These are phyloP conservation scores for Aphis gossypii DNA, from an alignment of 1,140 invertebrate species.

Conservation along the genomic window DNA sequence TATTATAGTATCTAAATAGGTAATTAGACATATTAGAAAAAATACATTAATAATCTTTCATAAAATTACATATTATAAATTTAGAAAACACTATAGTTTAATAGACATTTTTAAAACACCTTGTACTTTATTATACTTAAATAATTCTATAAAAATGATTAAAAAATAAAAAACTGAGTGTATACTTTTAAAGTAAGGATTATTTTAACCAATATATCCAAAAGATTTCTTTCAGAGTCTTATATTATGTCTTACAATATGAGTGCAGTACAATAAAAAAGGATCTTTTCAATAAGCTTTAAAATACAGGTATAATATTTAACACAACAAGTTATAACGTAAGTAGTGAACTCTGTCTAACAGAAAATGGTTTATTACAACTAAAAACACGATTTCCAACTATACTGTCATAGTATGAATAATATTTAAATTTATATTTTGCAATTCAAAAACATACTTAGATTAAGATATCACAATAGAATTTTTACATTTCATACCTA, in stretches of 20 bases:
- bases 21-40: background rate
- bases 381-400: background rate
- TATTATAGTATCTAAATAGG: background rate
- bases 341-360: background rate
- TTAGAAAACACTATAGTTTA: background rate
- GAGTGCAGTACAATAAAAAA: background rate
- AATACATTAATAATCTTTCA: background rate
- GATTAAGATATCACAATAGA: background rate
- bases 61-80: background rate
- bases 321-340: background rate
- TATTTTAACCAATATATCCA: background rate
- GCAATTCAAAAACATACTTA: background rate
- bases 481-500: background rate
- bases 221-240: background rate
- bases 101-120: background rate
- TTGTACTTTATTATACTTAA: slow-evolving; percentile 47
- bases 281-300: background rate
- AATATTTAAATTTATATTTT: background rate
- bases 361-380: background rate
- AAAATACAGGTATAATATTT: background rate
- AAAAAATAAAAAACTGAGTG: background rate
- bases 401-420: background rate
- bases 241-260: background rate
- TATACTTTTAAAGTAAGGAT: background rate
- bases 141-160: slow-evolving; percentile 69